phyloP scores from a whole-genome alignment of 2,888 invertebrate genomes.

The Chrysolina oricalcia region DNA sequence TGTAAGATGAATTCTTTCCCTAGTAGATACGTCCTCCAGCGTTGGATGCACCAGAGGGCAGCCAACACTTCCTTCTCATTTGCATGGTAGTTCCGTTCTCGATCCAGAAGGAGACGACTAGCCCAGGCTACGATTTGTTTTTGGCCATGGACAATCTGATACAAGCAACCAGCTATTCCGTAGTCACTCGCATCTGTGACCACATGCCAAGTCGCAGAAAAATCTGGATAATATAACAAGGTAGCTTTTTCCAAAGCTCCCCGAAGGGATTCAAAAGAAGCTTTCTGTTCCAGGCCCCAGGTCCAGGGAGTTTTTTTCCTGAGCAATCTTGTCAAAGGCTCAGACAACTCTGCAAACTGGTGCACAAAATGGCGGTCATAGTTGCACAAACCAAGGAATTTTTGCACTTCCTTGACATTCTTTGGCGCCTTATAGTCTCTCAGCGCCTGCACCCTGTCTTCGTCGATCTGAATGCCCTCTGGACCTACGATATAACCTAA shows the following conservation, averaged over 20 bases:
- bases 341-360: neutral
- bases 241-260: neutral
- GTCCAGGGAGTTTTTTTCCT: neutral
- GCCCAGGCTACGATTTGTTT: neutral
- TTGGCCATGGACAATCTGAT: neutral
- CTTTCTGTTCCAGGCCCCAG: neutral
- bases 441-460: neutral
- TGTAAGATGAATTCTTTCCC: neutral
- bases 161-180: neutral
- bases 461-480: neutral
- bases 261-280: neutral
- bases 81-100: neutral
- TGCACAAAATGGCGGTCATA: neutral
- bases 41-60: neutral
- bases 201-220: no score
- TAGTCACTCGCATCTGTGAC: neutral
- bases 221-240: no score
- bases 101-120: neutral
- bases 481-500: neutral
- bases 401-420: neutral
- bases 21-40: neutral
- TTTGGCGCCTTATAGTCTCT: neutral
- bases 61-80: neutral
- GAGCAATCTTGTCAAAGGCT: neutral
- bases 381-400: neutral